phyloP scores from a whole-genome alignment of 2,113 vertebrate genomes.

The Phylloscopus whistleri region DNA sequence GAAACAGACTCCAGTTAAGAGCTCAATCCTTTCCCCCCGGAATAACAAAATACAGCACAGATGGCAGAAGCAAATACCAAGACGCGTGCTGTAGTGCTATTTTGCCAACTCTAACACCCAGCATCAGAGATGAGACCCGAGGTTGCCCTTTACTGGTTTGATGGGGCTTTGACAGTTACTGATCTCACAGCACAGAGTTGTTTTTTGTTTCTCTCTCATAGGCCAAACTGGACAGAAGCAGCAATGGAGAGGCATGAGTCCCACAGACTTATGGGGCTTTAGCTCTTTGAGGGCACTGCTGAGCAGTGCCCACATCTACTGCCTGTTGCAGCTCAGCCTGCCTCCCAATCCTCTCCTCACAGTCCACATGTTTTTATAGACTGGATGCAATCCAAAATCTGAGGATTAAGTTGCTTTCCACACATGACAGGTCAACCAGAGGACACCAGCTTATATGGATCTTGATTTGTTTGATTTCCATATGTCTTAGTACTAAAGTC shows the following conservation, averaged over 20 bases:
- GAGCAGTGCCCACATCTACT: background rate
- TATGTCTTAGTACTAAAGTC: slow-evolving; percentile 22
- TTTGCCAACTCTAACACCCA: background rate
- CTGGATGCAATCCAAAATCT: slow-evolving; percentile 1
- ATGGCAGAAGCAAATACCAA: background rate
- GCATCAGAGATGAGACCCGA: background rate
- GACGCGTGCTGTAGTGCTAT: background rate
- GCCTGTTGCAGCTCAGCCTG: background rate
- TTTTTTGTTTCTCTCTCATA: background rate
- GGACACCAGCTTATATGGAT: slow-evolving; percentile 6
- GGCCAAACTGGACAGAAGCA: background rate
- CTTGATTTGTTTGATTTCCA: slow-evolving; percentile 41
- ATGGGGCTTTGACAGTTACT: background rate
- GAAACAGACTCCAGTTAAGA: background rate
- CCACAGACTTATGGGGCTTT: background rate
- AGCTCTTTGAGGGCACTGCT: background rate
- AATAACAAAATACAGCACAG: background rate
- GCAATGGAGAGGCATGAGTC: background rate
- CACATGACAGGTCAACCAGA: slow-evolving; percentile 23
- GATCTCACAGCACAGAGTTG: background rate
- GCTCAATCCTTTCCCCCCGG: background rate
- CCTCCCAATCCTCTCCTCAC: background rate
- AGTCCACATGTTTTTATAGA: background rate
- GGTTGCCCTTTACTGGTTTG: background rate
- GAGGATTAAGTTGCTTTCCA: slow-evolving; percentile 39